Base-by-base conservation (phyloP, 2,113 vertebrate genomes). In the Crotalus helleri region DNA sequence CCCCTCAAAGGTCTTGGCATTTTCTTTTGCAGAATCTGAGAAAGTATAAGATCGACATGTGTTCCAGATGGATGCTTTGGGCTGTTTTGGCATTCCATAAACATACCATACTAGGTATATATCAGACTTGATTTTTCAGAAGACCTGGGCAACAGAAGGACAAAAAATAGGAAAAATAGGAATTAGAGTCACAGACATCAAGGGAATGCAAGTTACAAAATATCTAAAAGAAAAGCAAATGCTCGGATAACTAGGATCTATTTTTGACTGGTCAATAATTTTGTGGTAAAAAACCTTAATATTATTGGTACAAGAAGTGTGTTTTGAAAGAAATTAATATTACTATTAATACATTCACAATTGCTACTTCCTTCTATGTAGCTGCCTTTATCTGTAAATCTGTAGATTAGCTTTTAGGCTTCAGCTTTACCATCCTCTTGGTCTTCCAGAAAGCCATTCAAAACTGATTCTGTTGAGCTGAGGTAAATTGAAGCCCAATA, bases 321-420 rank as follows among this genome's bases (percentile, higher is more conserved):
- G 87, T 74, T 94, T 85, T 92, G 91, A 94, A 93, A 95, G 59
- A 95, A 96, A 96, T 96, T 95, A 93, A 95, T 39, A 74, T 17
- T 17, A 33, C 15, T 74, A 17, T 39, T 81, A 39, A 33, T 74
- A 74, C n/a, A 39, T 74, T 74, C 69, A 74, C 69, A 39, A 19
- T 74, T 39, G n/a, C n/a, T 74, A 19, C n/a, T 39, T 74, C 69
- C n/a, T 74, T 74, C 69, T 39, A 17, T 39, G 15, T 33, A 69
- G 4, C 64, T 69, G 64, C 13, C 29, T 4, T 69, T 13, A 33
- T 7, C n/a, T 74, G n/a, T 57, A 57, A 15, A 5, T 51, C 49
- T 51, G 49, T 69, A 69, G 61, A 69, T 69, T 12, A 69, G 12
- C 29, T 12, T 29, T 69, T 29, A 69, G 29, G 11, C 12, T 69